Conservation (phyloP, 2,113 vertebrate species). For the Arothron firmamentum region DNA sequence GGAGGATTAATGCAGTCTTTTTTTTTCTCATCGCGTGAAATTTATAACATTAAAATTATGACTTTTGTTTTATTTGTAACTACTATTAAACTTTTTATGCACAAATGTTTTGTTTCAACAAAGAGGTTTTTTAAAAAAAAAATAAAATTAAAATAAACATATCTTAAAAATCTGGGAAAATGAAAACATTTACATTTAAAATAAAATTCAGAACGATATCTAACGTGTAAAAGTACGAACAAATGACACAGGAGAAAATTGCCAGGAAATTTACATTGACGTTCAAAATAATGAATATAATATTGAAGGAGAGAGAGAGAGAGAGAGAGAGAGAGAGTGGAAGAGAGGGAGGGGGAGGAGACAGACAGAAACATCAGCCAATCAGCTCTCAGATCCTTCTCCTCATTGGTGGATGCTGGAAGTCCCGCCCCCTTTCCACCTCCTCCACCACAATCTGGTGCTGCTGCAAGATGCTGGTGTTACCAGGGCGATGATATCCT, state of each 20-base stretch:
- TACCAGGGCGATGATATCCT: slow-evolving; percentile 60
- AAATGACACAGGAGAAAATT: not conserved
- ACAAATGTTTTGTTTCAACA: too few relatives aligned
- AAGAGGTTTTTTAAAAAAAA: not conserved
- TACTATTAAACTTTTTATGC: too few relatives aligned
- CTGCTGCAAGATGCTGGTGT: slow-evolving; percentile 64
- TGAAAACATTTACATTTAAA: not conserved
- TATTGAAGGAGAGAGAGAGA: too few relatives aligned
- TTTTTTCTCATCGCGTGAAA: too few relatives aligned
- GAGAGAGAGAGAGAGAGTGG: too few relatives aligned
- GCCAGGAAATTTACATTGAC: too few relatives aligned
- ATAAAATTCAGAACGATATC: not conserved
- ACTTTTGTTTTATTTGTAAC: too few relatives aligned
- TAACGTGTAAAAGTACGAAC: not conserved
- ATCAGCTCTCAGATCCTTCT: slow-evolving; percentile 8
- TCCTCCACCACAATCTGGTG: slow-evolving; percentile 23
- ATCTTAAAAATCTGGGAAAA: too few relatives aligned
- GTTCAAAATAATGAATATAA: not conserved
- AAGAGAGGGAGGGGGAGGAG: slow-evolving; percentile 7
- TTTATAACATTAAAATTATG: too few relatives aligned
- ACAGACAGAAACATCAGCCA: slow-evolving; percentile 22
- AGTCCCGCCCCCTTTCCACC: not conserved
- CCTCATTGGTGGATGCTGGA: slow-evolving; percentile 3
- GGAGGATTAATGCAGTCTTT: slow-evolving; percentile 10
- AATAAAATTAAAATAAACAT: not conserved